Evolutionary conservation across 2,888 invertebrate species (phyloP), one percentile per base, ranked within the genome.

Genomic region (Epiblema foenella): DNA sequence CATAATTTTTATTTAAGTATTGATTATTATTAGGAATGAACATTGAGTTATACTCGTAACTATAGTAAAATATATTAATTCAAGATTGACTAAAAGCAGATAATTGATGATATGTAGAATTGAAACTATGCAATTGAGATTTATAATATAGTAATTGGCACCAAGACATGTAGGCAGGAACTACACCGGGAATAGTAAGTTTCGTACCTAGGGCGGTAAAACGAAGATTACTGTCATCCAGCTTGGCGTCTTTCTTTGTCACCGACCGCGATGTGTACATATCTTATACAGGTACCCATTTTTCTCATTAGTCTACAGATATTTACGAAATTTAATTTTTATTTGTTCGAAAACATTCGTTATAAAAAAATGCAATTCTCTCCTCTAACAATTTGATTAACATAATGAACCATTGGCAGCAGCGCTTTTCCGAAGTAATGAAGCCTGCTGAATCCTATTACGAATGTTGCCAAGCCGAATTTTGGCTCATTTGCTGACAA

Each of bases 91-190:
- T 71, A 76, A 81, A 80, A 83, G 83, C 81, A 75, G 76, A 74
- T 76, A n/a, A n/a, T n/a, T n/a, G 79, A 75, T 81, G 81, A 84
- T 84, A 84, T 80, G 83, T 80, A 72, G 73, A 15, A 60, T 67
- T 3, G 63, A 59, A 60, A 65, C 64, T 69, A 69, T 39, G 42
- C 29, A 24, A 73, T 62, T 74, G 76, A 75, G 75, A 78, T 78
- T 77, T 76, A 80, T 80, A 69, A 75, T 78, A 80, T 81, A 83
- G 80, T 83, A 83, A 85, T 87, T 87, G 86, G 86, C 86, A 87
- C 86, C 82, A 81, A 83, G 81, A 86, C 74, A 77, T 77, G 79
- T 78, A 76, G 51, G 42, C 52, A n/a, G 20, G 20, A 20, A 8
- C 46, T 49, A 42, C 56, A 63, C 56, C 68, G 24, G 24, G 4